A percentile compares a stretch with the other conserved stretches of the same genome.
phyloP scores from a whole-genome alignment of 1,140 invertebrate species.

The Helicoverpa armigera region DNA sequence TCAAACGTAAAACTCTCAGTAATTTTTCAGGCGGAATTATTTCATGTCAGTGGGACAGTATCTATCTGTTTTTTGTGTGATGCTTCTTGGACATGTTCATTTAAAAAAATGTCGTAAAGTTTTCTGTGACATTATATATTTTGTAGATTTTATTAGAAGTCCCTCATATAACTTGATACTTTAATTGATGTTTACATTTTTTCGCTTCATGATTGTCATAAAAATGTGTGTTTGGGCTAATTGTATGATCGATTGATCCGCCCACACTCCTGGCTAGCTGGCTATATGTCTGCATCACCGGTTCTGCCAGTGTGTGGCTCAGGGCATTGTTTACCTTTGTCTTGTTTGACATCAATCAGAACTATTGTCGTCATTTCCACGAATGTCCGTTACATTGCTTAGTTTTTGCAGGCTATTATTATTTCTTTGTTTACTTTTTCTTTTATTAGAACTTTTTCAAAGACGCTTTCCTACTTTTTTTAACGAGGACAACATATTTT shows the following conservation, averaged over 20 bases:
- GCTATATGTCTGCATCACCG: constrained; percentile 1
- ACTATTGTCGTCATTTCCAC: constrained; percentile 39
- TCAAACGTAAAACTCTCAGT: no score
- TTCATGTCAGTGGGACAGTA: no score
- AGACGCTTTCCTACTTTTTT: neutral
- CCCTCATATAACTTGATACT: constrained; percentile 41
- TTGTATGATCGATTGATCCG: constrained; percentile 40
- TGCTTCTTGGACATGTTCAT: no score
- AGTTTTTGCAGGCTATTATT: neutral
- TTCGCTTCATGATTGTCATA: constrained; percentile 10
- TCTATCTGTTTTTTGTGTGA: neutral
- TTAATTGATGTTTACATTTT: constrained; percentile 46
- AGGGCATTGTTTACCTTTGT: constrained; percentile 46
- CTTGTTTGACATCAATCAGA: constrained; percentile 45
- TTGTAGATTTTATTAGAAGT: neutral
- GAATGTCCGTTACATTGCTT: constrained; percentile 36
- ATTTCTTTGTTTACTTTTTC: constrained; percentile 12
- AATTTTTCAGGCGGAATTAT: no score
- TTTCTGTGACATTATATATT: constrained; percentile 18
- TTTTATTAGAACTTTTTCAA: neutral
- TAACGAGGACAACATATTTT: neutral
- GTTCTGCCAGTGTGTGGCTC: neutral
- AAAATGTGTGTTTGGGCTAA: constrained; percentile 40
- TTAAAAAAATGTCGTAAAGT: neutral
- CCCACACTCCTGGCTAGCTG: constrained; percentile 9